Conservation (phyloP, 2,113 vertebrate genomes). For the Pheucticus melanocephalus region DNA sequence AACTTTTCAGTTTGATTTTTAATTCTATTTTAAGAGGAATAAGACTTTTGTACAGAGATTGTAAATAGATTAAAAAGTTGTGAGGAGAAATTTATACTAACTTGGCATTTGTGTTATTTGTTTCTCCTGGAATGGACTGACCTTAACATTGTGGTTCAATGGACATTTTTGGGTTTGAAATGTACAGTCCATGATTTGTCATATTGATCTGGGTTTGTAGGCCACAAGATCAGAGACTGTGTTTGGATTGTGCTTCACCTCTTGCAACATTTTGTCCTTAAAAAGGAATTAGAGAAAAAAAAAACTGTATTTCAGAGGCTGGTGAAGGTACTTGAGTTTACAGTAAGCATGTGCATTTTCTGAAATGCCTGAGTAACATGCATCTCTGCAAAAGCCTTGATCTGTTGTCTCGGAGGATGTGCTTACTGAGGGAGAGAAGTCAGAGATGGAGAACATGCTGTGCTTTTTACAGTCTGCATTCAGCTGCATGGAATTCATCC, state of each 20-base stretch:
- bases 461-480: background rate
- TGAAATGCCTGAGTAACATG: background rate
- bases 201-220: background rate
- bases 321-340: background rate
- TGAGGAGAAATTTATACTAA: background rate
- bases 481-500: background rate
- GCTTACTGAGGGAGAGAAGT: background rate
- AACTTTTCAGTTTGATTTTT: background rate
- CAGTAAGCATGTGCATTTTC: background rate
- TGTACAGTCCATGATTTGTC: background rate
- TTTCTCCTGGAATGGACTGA: background rate
- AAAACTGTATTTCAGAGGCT: background rate
- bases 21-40: background rate
- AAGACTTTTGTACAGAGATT: background rate
- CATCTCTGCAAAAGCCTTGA: background rate
- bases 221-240: background rate
- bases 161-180: background rate
- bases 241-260: background rate
- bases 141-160: background rate
- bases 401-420: background rate
- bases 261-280: background rate
- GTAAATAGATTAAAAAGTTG: background rate
- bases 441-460: background rate
- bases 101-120: background rate
- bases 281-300: background rate